phyloP scores from a whole-genome alignment of 2,888 invertebrate species.

The Siphonodentalium dalli region DNA sequence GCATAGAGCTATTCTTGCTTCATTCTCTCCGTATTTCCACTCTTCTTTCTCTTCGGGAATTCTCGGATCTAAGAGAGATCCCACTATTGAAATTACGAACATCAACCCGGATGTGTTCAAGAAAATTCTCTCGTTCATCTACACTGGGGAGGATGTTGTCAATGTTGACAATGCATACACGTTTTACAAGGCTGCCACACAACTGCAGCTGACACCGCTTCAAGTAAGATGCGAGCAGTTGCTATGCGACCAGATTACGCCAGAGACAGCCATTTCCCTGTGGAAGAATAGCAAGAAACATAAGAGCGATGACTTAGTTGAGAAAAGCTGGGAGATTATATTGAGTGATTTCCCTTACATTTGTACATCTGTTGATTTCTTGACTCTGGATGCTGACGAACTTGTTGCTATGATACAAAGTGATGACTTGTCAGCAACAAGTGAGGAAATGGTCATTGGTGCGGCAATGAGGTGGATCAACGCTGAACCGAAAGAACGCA shows the following conservation, averaged over 20 bases:
- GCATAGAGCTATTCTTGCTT: too few species aligned
- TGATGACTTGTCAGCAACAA: conserved; percentile 85
- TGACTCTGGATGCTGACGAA: conserved; percentile 75
- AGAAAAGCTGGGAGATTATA: conserved; percentile 74
- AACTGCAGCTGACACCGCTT: conserved; percentile 82
- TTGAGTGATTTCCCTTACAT: conserved; percentile 65
- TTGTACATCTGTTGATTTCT: conserved; percentile 42
- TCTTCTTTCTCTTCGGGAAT: too few species aligned
- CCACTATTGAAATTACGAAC: too few species aligned
- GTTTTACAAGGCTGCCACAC: conserved; percentile 80
- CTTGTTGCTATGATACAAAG: conserved; percentile 78
- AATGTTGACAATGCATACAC: conserved; percentile 78
- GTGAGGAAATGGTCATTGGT: conserved; percentile 81
- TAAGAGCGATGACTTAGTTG: conserved; percentile 76
- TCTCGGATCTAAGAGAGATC: too few species aligned
- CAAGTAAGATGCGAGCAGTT: conserved; percentile 81
- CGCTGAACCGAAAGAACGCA: conserved; percentile 70
- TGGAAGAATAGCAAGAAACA: conserved; percentile 81
- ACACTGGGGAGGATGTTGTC: conserved; percentile 79
- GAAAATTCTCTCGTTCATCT: conserved; percentile 86
- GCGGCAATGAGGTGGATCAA: conserved; percentile 76
- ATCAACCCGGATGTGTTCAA: too few species aligned
- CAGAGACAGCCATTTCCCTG: conserved; percentile 83
- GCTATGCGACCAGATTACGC: conserved; percentile 74
- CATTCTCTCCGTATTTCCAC: too few species aligned